Base-by-base conservation (phyloP, 1,140 invertebrate genomes). In the Calycopis cecrops region DNA sequence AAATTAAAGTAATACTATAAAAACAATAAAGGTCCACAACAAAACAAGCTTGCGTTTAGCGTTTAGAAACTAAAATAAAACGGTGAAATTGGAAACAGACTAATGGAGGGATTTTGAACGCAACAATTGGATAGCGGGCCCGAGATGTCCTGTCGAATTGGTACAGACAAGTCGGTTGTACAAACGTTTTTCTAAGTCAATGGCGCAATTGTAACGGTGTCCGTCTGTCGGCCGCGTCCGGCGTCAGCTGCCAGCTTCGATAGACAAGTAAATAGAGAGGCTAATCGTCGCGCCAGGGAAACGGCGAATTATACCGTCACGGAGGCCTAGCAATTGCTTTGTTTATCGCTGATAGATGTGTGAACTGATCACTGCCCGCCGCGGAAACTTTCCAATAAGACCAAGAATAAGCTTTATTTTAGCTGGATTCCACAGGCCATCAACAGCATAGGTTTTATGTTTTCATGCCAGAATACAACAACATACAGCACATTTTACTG, bases 161-260 rank as follows among this genome's bases (percentile, higher is more conserved):
- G 66, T 55, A 65, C 56, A 54, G 70, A 71, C 77, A 69, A 70
- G 66, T 65, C 62, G 61, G 69, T 72, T 75, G 74, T 71, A 63
- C 82, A 79, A 86, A 86, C 78, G 80, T 84, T 86, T 86, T 86
- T 86, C 83, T 86, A 86, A 86, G 83, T 79, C 76, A 68, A 68
- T 77, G 67, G 68, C 70, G 77, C 76, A 84, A 86, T 72, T 71
- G 79, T 77, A 81, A 84, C 79, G 80, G 79, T 78, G 80, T 72
- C 69, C 75, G 77, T 70, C 76, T 81, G 80, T 82, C 79, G 69
- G 73, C 49, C 65, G 63, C 75, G 74, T 83, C 82, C 78, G 76
- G 78, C 68, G 81, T 81, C 80, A 83, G 83, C 79, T 86, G 83
- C 74, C 82, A 82, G 75, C 66, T 81, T 60, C 63, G 77, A 82